A percentile compares a stretch with the other conserved stretches of the same genome.
phyloP scores from a whole-genome alignment of 2,888 invertebrate genomes.

The Disparrhopalites patrizii region DNA sequence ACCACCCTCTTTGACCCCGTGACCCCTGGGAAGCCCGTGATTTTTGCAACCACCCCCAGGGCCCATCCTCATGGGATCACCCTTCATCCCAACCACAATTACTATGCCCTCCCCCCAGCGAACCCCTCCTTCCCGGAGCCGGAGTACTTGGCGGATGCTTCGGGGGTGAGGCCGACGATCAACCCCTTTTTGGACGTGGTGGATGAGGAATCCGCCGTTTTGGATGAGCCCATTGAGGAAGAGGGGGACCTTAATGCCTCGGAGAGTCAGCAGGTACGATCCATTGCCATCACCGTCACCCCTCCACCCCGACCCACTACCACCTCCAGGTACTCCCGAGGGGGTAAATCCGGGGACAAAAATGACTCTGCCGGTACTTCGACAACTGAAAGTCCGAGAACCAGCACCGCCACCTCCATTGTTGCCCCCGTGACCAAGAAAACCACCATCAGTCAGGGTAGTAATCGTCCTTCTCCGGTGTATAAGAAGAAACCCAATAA shows the following conservation, averaged over 20 bases:
- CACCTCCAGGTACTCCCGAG: neutral
- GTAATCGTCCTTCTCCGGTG: constrained; percentile 21
- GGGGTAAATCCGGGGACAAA: neutral
- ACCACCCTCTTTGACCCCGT: constrained; percentile 21
- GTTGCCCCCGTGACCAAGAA: constrained; percentile 11
- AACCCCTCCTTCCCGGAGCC: constrained; percentile 6
- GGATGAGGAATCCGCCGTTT: constrained; percentile 17
- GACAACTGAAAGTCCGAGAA: neutral
- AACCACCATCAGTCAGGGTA: neutral
- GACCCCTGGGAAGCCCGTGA: constrained; percentile 16
- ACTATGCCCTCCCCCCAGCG: constrained; percentile 20
- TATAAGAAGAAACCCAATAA: constrained; percentile 25
- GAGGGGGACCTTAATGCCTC: constrained; percentile 37
- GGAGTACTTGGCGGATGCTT: neutral
- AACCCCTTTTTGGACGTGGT: constrained; percentile 43
- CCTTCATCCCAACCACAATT: constrained; percentile 43
- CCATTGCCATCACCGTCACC: constrained; percentile 46
- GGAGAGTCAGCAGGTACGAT: constrained; percentile 41
- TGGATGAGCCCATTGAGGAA: constrained; percentile 16
- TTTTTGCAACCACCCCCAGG: constrained; percentile 13
- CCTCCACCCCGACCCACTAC: constrained; percentile 33
- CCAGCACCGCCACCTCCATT: neutral
- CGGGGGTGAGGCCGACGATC: constrained; percentile 24
- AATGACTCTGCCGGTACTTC: neutral
- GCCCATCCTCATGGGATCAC: constrained; percentile 9